These are phyloP conservation scores for Nothocercus julius DNA, from an alignment of 2,113 vertebrate genomes.

Conservation along the genomic window DNA sequence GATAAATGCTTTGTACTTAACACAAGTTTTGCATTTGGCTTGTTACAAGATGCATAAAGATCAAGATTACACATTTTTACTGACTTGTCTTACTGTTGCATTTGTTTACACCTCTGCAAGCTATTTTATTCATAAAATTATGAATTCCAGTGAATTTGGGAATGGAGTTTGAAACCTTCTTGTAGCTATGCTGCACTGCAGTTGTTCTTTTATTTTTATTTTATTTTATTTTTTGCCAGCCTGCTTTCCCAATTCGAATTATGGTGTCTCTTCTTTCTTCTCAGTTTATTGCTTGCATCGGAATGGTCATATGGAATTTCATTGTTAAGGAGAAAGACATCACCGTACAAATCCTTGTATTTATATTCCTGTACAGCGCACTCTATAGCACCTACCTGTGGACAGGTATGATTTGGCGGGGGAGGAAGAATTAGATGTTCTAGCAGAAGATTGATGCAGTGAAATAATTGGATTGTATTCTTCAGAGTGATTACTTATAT, in stretches of 20 bases:
- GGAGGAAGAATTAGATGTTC: background rate
- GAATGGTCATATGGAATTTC: constrained; percentile 95
- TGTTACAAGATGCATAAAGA: background rate
- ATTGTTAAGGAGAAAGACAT: constrained; percentile 82
- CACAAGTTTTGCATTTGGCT: background rate
- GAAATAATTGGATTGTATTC: background rate
- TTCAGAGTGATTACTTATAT: background rate
- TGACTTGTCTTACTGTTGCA: background rate
- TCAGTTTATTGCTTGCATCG: constrained; percentile 87
- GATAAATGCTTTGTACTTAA: background rate
- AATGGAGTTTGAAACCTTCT: background rate
- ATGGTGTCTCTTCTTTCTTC: constrained; percentile 30
- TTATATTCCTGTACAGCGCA: constrained; percentile 88
- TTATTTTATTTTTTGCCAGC: background rate
- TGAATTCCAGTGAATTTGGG: background rate
- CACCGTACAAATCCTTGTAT: constrained; percentile 85
- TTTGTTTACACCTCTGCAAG: background rate
- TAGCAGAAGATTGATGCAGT: background rate
- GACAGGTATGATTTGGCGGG: constrained; percentile 84
- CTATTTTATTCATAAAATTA: background rate
- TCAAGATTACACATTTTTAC: background rate
- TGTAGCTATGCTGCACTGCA: background rate
- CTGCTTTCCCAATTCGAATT: background rate
- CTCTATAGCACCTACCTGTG: constrained; percentile 93
- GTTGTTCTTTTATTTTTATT: no score